Evolutionary conservation across 2,888 invertebrate species (phyloP).

Genomic region (Tetragnatha montana): DNA sequence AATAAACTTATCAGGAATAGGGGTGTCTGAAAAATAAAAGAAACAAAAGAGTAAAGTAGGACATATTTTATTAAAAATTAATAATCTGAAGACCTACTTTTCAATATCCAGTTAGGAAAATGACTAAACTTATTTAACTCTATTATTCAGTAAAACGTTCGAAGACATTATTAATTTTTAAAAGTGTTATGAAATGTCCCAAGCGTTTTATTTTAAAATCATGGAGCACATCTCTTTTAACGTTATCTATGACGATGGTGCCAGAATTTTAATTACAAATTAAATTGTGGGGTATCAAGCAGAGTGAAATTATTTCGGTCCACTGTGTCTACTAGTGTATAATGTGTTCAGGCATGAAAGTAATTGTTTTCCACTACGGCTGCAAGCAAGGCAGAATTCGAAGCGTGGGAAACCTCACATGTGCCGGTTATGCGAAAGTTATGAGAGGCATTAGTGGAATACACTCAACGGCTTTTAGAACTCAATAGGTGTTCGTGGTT

Average conservation of each 20-base stretch:
- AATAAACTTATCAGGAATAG: too few species aligned
- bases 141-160: too few species aligned
- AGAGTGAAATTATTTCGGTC: conserved; percentile 14
- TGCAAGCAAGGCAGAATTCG: not conserved
- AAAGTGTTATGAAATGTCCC: too few species aligned
- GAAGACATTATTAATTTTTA: too few species aligned
- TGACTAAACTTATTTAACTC: too few species aligned
- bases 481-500: not conserved
- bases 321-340: conserved; percentile 4
- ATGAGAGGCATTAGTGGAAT: not conserved
- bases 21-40: too few species aligned
- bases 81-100: too few species aligned
- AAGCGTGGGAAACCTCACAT: conserved; percentile 34
- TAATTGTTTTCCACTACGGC: conserved; percentile 32
- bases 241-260: not conserved
- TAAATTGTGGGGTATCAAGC: not conserved
- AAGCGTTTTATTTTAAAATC: too few species aligned
- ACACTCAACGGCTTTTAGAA: not conserved
- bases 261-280: conserved; percentile 54
- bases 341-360: conserved; percentile 31
- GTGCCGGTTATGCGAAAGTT: conserved; percentile 4
- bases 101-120: too few species aligned
- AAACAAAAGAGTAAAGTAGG: too few species aligned
- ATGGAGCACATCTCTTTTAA: too few species aligned
- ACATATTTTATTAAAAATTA: too few species aligned